phyloP scores from a whole-genome alignment of 2,113 vertebrate species.

The Embiotoca jacksoni region DNA sequence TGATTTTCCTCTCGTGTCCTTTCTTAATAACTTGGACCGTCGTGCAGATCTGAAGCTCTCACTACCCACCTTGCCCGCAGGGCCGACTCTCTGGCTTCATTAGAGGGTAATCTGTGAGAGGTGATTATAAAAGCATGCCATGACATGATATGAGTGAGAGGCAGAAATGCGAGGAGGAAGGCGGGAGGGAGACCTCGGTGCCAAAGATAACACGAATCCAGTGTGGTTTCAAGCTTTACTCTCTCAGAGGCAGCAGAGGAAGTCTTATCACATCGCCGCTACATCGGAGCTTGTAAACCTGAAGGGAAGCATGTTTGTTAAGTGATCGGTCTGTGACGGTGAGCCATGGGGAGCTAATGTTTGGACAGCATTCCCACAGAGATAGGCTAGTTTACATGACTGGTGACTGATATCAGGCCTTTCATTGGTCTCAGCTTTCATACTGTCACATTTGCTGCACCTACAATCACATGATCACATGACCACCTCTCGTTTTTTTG shows the following conservation, averaged over 20 bases:
- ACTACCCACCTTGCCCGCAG: constrained; percentile 57
- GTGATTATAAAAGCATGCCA: constrained; percentile 29
- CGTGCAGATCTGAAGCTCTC: constrained; percentile 9
- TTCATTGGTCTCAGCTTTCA: no score
- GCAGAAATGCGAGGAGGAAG: not conserved
- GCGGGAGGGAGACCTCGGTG: constrained; percentile 26
- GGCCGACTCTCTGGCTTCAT: constrained; percentile 35
- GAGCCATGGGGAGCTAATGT: not conserved
- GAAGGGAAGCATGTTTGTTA: not conserved
- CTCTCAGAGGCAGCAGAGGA: constrained; percentile 31
- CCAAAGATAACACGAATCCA: constrained; percentile 58
- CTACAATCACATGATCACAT: no score
- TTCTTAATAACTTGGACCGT: constrained; percentile 1
- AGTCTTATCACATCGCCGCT: not conserved
- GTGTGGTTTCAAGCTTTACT: constrained; percentile 27
- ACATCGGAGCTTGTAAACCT: constrained; percentile 14
- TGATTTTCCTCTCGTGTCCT: not conserved
- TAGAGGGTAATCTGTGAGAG: constrained; percentile 12
- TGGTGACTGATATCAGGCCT: not conserved
- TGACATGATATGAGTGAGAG: constrained; percentile 55
- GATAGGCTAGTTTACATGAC: not conserved
- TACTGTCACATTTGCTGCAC: no score
- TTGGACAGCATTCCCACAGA: not conserved
- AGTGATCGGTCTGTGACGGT: not conserved
- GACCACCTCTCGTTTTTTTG: no score